A percentile compares a stretch with the other conserved stretches of the same genome.
phyloP scores from a whole-genome alignment of 2,888 invertebrate genomes.

The Stegophylla sp. region DNA sequence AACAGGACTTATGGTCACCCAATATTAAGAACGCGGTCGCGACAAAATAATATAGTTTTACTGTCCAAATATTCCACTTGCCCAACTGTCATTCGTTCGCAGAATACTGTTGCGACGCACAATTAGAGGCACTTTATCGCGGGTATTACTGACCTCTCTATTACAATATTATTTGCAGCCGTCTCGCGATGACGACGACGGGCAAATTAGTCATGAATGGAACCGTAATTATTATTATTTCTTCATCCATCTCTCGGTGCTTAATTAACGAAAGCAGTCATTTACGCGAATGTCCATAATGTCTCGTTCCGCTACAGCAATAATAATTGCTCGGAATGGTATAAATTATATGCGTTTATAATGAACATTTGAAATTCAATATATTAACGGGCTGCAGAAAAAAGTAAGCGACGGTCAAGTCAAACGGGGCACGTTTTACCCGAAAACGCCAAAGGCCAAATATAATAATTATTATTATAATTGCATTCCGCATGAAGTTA shows the following conservation, averaged over 20 bases:
- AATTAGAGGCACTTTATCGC: too few relatives aligned
- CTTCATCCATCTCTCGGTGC: background rate
- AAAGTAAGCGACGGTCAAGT: background rate
- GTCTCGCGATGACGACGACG: background rate
- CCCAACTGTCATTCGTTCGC: too few relatives aligned
- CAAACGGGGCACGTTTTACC: background rate
- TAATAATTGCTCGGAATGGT: background rate
- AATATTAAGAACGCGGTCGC: too few relatives aligned
- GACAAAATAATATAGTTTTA: background rate
- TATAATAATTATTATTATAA: too few relatives aligned
- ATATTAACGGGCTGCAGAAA: background rate
- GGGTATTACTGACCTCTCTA: background rate
- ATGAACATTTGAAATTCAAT: background rate
- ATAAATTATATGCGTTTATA: background rate
- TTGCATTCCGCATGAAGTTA: too few relatives aligned
- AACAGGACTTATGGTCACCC: too few relatives aligned
- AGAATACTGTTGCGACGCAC: too few relatives aligned
- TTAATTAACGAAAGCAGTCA: background rate
- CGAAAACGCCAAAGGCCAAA: background rate
- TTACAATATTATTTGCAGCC: background rate
- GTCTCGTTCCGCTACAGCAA: background rate
- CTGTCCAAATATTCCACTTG: background rate
- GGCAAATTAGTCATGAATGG: background rate
- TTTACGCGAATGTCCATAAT: constrained; percentile 2
- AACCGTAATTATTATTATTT: constrained; percentile 11